These are phyloP conservation scores for Jacana jacana DNA, from an alignment of 2,113 vertebrate species.

Conservation along the genomic window DNA sequence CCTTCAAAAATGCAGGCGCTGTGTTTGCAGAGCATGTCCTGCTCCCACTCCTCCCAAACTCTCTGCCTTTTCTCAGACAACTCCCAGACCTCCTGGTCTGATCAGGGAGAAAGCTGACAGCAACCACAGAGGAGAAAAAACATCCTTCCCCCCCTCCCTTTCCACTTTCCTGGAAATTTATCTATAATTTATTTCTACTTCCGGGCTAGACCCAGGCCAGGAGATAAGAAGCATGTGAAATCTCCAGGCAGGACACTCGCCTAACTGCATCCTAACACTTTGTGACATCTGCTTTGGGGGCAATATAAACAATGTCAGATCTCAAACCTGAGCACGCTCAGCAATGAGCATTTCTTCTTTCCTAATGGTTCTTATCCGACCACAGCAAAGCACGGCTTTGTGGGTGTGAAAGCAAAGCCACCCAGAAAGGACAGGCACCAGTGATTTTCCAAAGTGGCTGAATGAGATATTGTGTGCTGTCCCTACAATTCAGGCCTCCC, in stretches of 20 bases:
- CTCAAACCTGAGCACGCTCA: not conserved
- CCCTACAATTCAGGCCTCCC: not conserved
- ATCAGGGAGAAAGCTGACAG: not conserved
- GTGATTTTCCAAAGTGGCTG: not conserved
- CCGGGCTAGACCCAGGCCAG: not conserved
- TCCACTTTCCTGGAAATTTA: not conserved
- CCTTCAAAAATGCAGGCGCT: not conserved
- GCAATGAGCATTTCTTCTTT: not conserved
- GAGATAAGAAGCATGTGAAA: not conserved
- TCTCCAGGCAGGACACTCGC: not conserved
- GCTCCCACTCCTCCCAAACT: not conserved
- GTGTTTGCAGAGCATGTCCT: constrained; percentile 7
- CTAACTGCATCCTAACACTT: not conserved
- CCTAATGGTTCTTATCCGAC: not conserved
- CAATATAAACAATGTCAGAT: not conserved
- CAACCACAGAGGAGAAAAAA: not conserved
- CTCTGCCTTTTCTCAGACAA: not conserved
- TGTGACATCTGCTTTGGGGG: not conserved
- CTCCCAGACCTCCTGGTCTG: not conserved
- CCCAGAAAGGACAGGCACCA: not conserved
- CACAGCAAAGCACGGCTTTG: not conserved
- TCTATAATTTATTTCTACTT: not conserved
- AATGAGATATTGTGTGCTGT: not conserved
- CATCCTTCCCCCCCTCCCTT: not conserved
- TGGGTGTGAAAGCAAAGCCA: not conserved